Conservation (phyloP, 1,140 invertebrate genomes). For the Cryptotermes secundus region DNA sequence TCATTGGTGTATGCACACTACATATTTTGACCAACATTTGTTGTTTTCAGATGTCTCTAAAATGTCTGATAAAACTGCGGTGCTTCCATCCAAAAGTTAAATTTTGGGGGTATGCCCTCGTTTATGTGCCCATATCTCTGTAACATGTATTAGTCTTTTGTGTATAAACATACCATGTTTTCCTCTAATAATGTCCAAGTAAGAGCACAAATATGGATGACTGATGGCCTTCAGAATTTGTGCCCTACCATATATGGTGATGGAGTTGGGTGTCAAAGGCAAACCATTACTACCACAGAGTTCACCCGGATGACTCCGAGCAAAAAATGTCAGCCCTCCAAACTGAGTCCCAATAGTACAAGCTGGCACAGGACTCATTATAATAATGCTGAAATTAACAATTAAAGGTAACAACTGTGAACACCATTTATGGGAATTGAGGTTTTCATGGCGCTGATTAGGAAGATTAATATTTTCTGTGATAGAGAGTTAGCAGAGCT, state of each 20-base stretch:
- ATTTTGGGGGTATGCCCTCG: too few relatives aligned
- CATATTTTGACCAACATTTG: too few relatives aligned
- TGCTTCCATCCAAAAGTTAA: too few relatives aligned
- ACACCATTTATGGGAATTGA: too few relatives aligned
- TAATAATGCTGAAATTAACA: neutral
- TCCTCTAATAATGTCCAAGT: slow-evolving; percentile 87
- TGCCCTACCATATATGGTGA: slow-evolving; percentile 87
- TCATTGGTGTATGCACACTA: too few relatives aligned
- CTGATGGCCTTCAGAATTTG: slow-evolving; percentile 78
- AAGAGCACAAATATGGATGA: slow-evolving; percentile 81
- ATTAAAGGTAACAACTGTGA: neutral
- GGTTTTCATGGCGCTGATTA: too few relatives aligned
- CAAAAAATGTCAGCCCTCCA: slow-evolving; percentile 87
- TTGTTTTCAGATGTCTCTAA: too few relatives aligned
- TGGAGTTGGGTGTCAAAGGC: slow-evolving; percentile 93
- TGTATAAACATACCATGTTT: slow-evolving; percentile 96
- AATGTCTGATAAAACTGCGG: too few relatives aligned
- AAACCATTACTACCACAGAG: slow-evolving; percentile 93
- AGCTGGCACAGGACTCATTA: slow-evolving; percentile 4
- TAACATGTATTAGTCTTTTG: too few relatives aligned
- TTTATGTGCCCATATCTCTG: too few relatives aligned
- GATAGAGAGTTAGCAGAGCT: too few relatives aligned
- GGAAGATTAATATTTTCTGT: too few relatives aligned
- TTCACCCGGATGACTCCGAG: slow-evolving; percentile 84
- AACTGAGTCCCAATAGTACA: slow-evolving; percentile 48